Conservation (phyloP, 1,140 invertebrate species). For the Maniola jurtina region DNA sequence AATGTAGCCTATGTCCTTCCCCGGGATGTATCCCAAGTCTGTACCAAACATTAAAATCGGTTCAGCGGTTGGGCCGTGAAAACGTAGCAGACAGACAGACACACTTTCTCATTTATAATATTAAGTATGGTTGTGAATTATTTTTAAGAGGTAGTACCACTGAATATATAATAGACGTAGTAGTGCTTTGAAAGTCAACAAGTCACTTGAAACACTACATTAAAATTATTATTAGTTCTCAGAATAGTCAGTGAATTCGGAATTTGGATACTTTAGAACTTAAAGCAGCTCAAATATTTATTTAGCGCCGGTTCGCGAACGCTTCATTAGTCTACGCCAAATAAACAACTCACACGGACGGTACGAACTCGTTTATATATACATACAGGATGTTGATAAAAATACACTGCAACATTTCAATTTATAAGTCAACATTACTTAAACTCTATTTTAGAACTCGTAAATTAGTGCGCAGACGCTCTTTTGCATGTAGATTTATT, state of each 20-base stretch:
- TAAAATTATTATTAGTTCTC: background rate
- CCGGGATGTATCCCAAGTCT: no score
- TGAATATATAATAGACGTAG: no score
- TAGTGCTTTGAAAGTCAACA: background rate
- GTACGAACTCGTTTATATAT: background rate
- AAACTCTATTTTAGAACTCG: background rate
- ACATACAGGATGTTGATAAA: background rate
- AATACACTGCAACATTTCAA: background rate
- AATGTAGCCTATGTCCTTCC: no score
- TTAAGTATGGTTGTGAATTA: no score
- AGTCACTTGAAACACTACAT: background rate
- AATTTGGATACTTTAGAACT: conserved; percentile 6
- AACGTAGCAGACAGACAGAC: no score
- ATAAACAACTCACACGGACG: conserved; percentile 22
- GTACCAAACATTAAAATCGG: no score
- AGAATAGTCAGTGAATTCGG: background rate
- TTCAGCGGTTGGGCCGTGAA: no score
- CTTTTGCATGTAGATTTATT: background rate
- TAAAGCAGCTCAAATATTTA: conserved; percentile 17
- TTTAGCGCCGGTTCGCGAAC: conserved; percentile 11
- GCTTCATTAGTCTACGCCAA: conserved; percentile 22
- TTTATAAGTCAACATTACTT: background rate
- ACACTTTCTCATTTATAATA: no score
- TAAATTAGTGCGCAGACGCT: background rate
- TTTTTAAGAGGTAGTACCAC: no score